Conservation (phyloP, 2,888 invertebrate species). For the Nephrotoma flavescens region DNA sequence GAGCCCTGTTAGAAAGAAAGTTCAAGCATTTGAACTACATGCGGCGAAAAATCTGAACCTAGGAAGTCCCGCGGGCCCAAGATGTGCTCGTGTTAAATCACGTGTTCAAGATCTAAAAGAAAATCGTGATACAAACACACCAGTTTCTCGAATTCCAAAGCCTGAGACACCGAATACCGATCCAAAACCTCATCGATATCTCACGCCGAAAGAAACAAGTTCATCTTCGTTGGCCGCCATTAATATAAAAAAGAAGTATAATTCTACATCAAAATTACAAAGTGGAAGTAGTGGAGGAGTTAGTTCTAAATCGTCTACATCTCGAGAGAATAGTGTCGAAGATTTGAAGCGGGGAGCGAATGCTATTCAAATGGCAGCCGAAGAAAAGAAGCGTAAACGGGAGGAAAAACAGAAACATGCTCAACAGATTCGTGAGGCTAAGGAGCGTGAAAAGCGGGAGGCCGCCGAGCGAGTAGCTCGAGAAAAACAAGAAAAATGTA, state of each 20-base stretch:
- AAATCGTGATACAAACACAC: conserved; percentile 16
- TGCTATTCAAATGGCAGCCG: conserved; percentile 10
- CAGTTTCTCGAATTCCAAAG: not conserved
- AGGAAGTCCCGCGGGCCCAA: conserved; percentile 12
- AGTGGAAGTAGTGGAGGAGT: not conserved
- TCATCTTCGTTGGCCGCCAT: not conserved
- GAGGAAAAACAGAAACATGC: conserved; percentile 29
- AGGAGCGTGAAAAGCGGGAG: conserved; percentile 28
- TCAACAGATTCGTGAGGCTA: conserved; percentile 26
- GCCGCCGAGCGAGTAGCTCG: conserved; percentile 24
- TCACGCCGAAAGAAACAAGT: not conserved
- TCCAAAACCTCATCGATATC: not conserved
- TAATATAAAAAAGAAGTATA: not conserved
- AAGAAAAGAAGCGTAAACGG: conserved; percentile 12
- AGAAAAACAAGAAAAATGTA: conserved; percentile 27
- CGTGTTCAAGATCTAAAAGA: conserved; percentile 24
- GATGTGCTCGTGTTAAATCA: conserved; percentile 10
- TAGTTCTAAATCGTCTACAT: conserved; percentile 9
- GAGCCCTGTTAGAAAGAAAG: conserved; percentile 43
- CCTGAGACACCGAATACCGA: not conserved
- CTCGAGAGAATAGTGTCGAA: conserved; percentile 27
- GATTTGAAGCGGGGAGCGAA: conserved; percentile 25
- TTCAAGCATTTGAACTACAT: conserved; percentile 42
- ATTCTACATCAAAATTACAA: not conserved
- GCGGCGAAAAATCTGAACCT: conserved; percentile 11